Evolutionary conservation across 2,113 vertebrate species (phyloP).

Genomic region (Melanocharis versteri): DNA sequence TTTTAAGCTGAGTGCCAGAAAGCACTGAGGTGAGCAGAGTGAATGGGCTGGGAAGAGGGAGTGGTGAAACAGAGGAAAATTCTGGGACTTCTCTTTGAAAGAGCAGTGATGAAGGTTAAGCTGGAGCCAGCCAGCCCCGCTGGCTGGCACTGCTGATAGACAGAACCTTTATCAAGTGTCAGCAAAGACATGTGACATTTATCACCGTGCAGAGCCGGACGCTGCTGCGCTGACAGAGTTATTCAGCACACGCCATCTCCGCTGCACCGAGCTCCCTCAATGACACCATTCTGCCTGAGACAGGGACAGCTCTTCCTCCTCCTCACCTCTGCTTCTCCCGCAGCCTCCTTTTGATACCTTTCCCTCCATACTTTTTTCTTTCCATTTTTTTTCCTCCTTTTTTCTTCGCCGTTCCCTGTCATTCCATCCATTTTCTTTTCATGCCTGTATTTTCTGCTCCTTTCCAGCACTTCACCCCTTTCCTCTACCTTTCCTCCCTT

Average conservation of each 20-base stretch:
- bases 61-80: background rate
- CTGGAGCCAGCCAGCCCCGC: background rate
- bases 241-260: slow-evolving; percentile 49
- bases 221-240: slow-evolving; percentile 52
- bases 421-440: background rate
- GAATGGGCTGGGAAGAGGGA: background rate
- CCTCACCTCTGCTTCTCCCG: background rate
- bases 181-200: slow-evolving; percentile 69
- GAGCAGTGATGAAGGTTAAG: slow-evolving; percentile 25
- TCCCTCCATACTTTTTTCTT: background rate
- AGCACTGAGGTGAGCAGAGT: background rate
- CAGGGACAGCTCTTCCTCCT: background rate
- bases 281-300: background rate
- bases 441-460: background rate
- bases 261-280: slow-evolving; percentile 34
- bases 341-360: background rate
- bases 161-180: slow-evolving; percentile 72
- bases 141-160: slow-evolving; percentile 11
- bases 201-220: slow-evolving; percentile 24
- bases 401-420: background rate
- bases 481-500: background rate
- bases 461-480: background rate
- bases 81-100: background rate
- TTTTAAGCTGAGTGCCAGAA: slow-evolving; percentile 10
- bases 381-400: fast-evolving